Percentiles rank a stretch among this genome's conserved stretches.
These are phyloP conservation scores for Colaptes auratus DNA, from an alignment of 2,113 vertebrate genomes.

Conservation along the genomic window DNA sequence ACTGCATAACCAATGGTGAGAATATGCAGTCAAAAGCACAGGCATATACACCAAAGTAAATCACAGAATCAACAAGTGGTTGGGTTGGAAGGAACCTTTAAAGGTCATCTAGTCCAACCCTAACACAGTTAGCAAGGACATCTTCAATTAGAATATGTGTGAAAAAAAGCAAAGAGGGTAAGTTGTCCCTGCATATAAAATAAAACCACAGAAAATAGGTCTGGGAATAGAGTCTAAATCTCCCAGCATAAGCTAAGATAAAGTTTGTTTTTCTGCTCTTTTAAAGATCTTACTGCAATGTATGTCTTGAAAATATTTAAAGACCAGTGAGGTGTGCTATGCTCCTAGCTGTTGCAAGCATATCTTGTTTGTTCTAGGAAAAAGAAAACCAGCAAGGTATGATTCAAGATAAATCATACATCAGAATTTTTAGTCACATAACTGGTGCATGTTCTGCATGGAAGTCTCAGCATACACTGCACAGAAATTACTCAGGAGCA, in stretches of 20 bases:
- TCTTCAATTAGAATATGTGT: neutral
- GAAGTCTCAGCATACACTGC: neutral
- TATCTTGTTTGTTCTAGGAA: neutral
- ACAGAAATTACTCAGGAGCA: neutral
- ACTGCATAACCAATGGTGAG: neutral
- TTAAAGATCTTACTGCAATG: neutral
- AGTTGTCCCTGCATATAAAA: neutral
- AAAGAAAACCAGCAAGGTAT: neutral
- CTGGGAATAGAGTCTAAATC: neutral
- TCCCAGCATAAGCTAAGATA: neutral
- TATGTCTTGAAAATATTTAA: neutral
- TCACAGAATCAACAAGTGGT: too few species aligned
- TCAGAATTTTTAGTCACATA: neutral
- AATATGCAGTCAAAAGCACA: neutral
- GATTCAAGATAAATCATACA: slow-evolving; percentile 16
- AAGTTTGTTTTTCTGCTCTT: neutral
- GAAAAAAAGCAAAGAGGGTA: neutral
- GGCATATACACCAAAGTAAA: neutral
- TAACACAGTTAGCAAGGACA: too few species aligned
- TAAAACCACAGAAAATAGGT: neutral
- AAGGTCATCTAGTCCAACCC: too few species aligned
- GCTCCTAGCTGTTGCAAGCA: neutral
- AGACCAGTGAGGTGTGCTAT: neutral
- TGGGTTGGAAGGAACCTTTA: too few species aligned
- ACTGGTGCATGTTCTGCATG: neutral